A percentile compares a stretch with the other conserved stretches of the same genome.
Conservation (phyloP, 2,797 vertebrate species). For the Tinamus major region DNA sequence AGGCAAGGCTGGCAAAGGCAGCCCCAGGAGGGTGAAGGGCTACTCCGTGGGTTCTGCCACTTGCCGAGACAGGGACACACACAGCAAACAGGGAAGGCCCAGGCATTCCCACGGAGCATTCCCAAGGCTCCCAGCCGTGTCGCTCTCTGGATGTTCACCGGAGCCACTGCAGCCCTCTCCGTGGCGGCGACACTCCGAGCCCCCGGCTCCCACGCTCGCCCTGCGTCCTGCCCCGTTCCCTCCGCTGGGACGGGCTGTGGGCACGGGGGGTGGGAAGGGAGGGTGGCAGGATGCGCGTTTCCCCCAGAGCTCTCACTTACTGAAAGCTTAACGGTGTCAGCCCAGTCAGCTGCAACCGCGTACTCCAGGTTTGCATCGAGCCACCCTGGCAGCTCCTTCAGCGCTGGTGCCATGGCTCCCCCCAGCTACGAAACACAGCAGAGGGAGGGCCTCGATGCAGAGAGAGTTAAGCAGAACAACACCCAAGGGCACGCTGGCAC, state of each 20-base stretch:
- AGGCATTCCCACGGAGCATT: too few relatives aligned
- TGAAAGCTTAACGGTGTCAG: constrained; percentile 92
- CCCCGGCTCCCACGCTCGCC: too few relatives aligned
- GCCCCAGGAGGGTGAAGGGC: rapidly evolving
- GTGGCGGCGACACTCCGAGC: too few relatives aligned
- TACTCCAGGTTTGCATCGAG: constrained; percentile 92
- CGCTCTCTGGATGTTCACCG: background rate
- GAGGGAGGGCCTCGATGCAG: constrained; percentile 67
- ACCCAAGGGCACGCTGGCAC: too few relatives aligned
- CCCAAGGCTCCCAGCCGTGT: too few relatives aligned
- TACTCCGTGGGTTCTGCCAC: background rate
- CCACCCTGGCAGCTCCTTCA: constrained; percentile 93
- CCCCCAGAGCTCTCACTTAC: constrained; percentile 83
- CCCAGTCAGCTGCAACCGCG: constrained; percentile 92
- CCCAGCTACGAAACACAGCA: constrained; percentile 85
- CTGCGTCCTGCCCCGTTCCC: too few relatives aligned
- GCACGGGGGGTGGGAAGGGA: constrained; percentile 46
- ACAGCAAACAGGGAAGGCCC: background rate
- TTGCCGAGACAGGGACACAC: rapidly evolving
- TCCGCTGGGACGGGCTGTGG: constrained; percentile 26
- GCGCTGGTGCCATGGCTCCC: constrained; percentile 91
- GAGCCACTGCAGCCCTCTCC: background rate
- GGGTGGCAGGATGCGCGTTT: constrained; percentile 66
- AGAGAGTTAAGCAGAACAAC: background rate
- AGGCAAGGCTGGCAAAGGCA: background rate